Evolutionary conservation across 2,113 vertebrate species (phyloP), one percentile per base, ranked within the genome.

Genomic region (Chionis minor): DNA sequence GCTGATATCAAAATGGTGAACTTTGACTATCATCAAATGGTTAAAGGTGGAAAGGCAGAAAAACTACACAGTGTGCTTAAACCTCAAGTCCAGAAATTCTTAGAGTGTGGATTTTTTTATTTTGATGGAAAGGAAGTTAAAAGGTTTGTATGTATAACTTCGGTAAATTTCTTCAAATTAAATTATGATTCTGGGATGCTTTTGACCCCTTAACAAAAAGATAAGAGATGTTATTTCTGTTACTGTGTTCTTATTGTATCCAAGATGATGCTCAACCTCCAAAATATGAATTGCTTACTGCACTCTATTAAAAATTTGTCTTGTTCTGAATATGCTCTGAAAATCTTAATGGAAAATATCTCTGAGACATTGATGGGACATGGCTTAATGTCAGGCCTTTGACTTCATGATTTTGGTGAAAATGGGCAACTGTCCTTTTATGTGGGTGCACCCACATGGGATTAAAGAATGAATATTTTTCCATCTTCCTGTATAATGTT

Each of bases 11-110:
- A 98, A 94, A 99, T 99, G 99, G 98, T 99, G 86, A 99, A 99
- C 96, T 99, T 99, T 22, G 99, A 99, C 97, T 99, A 99, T 97
- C 99, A 99, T 97, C 99, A 99, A 94, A 99, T 99, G 98, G 99
- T 99, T 92, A 99, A 98, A 97, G 99, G 99, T 83, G 99, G 99
- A 81, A 99, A 99, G 71, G 98, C 98, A 24, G 99, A 99, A 71
- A 99, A 99, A 97, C 98, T 99, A 21, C 98, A 98, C 83, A 99
- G 97, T 74, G 96, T 99, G 62, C 98, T 99, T 92, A 99, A 99
- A 96, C 99, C 99, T 55, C 98, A 99, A 96, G 98, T 99, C 84
- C 98, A 90, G 95, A 99, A 98, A 81, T 99, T 99, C 94, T 55
- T 99, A 35, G 99, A 99, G n/a, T 99, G 99, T 81, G 99, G 99